Percentiles rank a stretch among this genome's conserved stretches.
Evolutionary conservation across 2,113 vertebrate genomes (phyloP).

Genomic region (Dromaius novaehollandiae): DNA sequence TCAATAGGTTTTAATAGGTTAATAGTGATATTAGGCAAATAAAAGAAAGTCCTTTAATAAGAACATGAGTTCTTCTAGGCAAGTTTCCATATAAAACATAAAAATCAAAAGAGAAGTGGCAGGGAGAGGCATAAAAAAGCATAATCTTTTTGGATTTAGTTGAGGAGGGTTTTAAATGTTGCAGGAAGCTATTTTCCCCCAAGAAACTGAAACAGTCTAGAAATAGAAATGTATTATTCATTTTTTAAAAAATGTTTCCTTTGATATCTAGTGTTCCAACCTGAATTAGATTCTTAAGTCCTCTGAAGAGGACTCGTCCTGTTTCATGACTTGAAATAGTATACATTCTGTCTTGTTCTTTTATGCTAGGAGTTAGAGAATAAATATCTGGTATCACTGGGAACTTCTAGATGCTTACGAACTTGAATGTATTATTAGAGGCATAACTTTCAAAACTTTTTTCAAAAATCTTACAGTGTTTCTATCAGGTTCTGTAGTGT

Average conservation of each 20-base stretch:
- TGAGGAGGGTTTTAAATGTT: not conserved
- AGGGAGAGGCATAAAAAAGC: not conserved
- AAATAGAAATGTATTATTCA: not conserved
- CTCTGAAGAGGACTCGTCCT: not conserved
- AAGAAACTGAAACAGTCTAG: not conserved
- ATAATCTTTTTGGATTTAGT: not conserved
- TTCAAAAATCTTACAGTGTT: not conserved
- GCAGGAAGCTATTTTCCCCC: not conserved
- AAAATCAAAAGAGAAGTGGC: not conserved
- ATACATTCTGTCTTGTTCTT: not conserved
- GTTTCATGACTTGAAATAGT: not conserved
- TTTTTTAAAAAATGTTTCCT: not conserved
- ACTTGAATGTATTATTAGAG: not conserved
- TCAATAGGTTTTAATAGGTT: not conserved
- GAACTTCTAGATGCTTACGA: not conserved
- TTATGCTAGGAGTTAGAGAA: not conserved
- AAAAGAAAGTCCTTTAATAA: not conserved
- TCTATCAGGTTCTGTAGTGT: not conserved
- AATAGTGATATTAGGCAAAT: not conserved
- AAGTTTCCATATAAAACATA: not conserved
- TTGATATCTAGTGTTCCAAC: not conserved
- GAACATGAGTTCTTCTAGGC: not conserved
- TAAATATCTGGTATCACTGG: not conserved
- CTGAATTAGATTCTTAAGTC: not conserved
- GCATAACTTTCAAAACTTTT: not conserved